Base-by-base conservation (phyloP, 2,888 invertebrate species). In the Trichopria drosophilae region DNA sequence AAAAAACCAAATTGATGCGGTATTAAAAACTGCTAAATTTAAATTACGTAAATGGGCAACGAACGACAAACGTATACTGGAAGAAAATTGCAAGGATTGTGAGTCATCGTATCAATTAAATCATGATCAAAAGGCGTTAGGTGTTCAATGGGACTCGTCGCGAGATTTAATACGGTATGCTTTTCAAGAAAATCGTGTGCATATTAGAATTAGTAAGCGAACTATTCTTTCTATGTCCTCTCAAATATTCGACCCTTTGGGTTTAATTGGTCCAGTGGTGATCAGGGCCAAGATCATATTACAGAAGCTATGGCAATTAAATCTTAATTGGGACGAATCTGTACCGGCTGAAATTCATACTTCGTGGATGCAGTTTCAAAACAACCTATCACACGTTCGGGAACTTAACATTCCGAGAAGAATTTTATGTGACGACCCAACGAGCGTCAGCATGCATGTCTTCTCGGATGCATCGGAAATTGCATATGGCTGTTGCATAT, bases 191-290 rank as follows among this genome's bases (percentile, higher is more conserved):
- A n/a, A n/a, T n/a, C n/a, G n/a, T n/a, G n/a, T n/a, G n/a, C n/a
- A n/a, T n/a, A n/a, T n/a, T n/a, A n/a, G n/a, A n/a, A n/a, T 40
- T 4, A 48, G 41, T 1, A 41, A 48, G 22, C 26, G 48, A n/a
- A 9, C 6, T 4, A 48, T 48, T 22, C 28, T 48, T 12, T 48
- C 48, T 7, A 23, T n/a, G 4, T 15, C 41, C 6, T 24, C 48
- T 1, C 32, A 48, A 41, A 48, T 48, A 1, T 5, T n/a, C 9
- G 46, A 46, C 10, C 36, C 36, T 10, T 23, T 48, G 2, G 35
- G 32, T 19, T 26, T 47, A 13, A 20, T 37, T 6, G 47, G 40
- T 13, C 24, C 47, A 26, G 2, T 12, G 3, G 23, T 42, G 20
- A 16, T 42, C 29, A 31, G 13, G 18, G 31, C 42, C 2, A 31